A percentile compares a stretch with the other conserved stretches of the same genome.
These are phyloP conservation scores for Macrotis lagotis DNA, from an alignment of 2,113 vertebrate species.

Conservation along the genomic window DNA sequence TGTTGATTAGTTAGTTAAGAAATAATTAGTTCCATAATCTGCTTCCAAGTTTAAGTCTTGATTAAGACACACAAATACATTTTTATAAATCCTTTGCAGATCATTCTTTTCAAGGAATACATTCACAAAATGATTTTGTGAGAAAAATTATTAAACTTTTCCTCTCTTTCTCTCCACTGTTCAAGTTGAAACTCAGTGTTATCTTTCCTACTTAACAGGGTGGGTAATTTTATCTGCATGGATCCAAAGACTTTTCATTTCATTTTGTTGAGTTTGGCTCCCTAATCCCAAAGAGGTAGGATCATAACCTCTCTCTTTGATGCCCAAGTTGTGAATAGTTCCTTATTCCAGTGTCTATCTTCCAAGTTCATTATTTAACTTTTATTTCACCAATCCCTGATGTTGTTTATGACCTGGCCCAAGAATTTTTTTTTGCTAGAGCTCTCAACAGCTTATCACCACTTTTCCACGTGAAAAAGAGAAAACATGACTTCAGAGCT, in stretches of 20 bases:
- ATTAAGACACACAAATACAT: constrained; percentile 81
- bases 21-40: constrained; percentile 84
- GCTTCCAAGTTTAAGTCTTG: constrained; percentile 81
- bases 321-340: neutral
- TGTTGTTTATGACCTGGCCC: neutral
- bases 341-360: neutral
- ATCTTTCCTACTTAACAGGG: constrained; percentile 63
- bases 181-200: constrained; percentile 60
- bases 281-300: neutral
- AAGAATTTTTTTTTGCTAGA: neutral
- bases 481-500: neutral
- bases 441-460: neutral
- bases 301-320: neutral
- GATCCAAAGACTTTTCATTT: neutral
- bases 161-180: constrained; percentile 26
- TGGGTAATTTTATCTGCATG: constrained; percentile 45
- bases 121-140: constrained; percentile 70
- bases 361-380: neutral
- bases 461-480: neutral
- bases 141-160: constrained; percentile 67
- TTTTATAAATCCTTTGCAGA: constrained; percentile 77
- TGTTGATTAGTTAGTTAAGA: constrained; percentile 86
- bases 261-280: neutral
- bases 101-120: constrained; percentile 79
- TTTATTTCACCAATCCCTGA: constrained; percentile 1